Base-by-base conservation (phyloP, 2,888 invertebrate species). In the Dicyrtomina minuta region DNA sequence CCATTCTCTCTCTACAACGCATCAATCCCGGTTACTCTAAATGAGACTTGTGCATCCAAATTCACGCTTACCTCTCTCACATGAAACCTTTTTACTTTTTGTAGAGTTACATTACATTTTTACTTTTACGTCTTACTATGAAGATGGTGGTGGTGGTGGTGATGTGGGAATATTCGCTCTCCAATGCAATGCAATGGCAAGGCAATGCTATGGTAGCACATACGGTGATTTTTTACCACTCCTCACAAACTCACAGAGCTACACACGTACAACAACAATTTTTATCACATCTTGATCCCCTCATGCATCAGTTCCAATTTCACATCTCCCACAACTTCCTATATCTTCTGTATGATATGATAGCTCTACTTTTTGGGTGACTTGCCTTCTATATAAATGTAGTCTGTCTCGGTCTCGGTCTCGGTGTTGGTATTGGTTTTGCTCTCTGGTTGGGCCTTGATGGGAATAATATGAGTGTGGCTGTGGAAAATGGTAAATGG, bases 21-120 rank as follows among this genome's bases (percentile, higher is more conserved):
- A 70, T 66, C 70, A 70, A 70, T 70, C 67, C 64, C 55, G 53
- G 67, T 70, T 70, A 66, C 67, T 56, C 70, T 58, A 61, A 67
- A 67, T 67, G 61, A 60, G 39, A 53, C 70, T 59, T 56, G n/a
- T 33, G 33, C 33, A 33, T 33, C 8, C 33, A n/a, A n/a, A n/a
- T n/a, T n/a, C n/a, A n/a, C n/a, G n/a, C n/a, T n/a, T n/a, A n/a
- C n/a, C n/a, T n/a, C n/a, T n/a, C n/a, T n/a, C n/a, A n/a, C n/a
- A n/a, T n/a, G n/a, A n/a, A n/a, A n/a, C n/a, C n/a, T n/a, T n/a
- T n/a, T n/a, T n/a, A n/a, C n/a, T n/a, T n/a, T n/a, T n/a, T n/a
- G n/a, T n/a, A n/a, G n/a, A n/a, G n/a, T n/a, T n/a, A n/a, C n/a
- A n/a, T n/a, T n/a, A n/a, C n/a, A n/a, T n/a, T n/a, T n/a, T n/a